These are phyloP conservation scores for Lathamus discolor DNA, from an alignment of 2,113 vertebrate genomes.

Conservation along the genomic window DNA sequence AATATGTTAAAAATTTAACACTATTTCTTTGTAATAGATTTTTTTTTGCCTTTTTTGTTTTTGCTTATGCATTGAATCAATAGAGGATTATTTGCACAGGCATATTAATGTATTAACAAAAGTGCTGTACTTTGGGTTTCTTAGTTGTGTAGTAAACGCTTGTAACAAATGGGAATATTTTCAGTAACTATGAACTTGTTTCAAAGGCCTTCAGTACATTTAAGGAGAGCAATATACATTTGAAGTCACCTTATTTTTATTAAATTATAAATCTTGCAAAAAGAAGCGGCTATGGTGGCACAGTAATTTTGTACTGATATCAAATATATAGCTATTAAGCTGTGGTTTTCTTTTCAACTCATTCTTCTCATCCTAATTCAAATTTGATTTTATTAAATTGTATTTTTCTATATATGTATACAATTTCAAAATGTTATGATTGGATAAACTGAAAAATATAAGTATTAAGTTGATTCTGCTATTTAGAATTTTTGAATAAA, in stretches of 20 bases:
- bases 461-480: constrained; percentile 33
- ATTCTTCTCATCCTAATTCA: neutral
- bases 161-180: constrained; percentile 20
- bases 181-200: neutral
- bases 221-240: constrained; percentile 12
- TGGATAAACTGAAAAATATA: constrained; percentile 2
- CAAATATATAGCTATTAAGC: constrained; percentile 23
- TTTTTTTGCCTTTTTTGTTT: neutral
- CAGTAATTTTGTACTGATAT: constrained; percentile 24
- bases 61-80: neutral
- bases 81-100: constrained; percentile 4
- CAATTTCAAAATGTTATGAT: constrained; percentile 21
- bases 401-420: constrained; percentile 39
- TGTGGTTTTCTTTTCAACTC: constrained; percentile 6
- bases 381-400: constrained; percentile 6
- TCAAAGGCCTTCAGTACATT: neutral
- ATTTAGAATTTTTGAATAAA: constrained; percentile 64
- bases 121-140: neutral
- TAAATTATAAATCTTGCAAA: constrained; percentile 19
- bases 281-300: neutral
- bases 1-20: neutral
- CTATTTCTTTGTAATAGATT: neutral
- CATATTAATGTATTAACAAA: neutral
- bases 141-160: neutral
- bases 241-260: constrained; percentile 47